A percentile compares a stretch with the other conserved stretches of the same genome.
Evolutionary conservation across 2,888 invertebrate species (phyloP).

Genomic region (Fabriciana adippe): DNA sequence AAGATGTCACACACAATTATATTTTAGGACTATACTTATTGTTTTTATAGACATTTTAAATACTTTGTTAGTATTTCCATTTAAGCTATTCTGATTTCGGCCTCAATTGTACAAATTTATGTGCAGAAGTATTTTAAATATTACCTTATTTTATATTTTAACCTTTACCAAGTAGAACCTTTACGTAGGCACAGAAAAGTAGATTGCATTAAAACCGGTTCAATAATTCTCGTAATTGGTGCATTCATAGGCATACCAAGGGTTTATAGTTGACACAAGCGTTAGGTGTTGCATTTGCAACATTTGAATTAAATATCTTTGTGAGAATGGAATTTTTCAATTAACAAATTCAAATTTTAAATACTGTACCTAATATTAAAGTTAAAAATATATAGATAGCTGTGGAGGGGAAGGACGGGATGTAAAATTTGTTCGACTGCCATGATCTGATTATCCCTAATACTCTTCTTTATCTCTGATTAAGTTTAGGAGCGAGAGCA

Average conservation of each 20-base stretch:
- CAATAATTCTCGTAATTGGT: conserved; percentile 39
- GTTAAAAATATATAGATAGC: too few species aligned
- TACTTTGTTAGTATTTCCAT: too few species aligned
- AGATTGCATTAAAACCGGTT: conserved; percentile 42
- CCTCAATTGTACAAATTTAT: conserved; percentile 5
- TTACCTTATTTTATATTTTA: conserved; percentile 35
- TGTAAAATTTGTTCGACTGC: too few species aligned
- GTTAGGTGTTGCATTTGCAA: conserved; percentile 3
- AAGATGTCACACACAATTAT: too few species aligned
- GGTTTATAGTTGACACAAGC: conserved; percentile 23
- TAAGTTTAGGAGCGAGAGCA: too few species aligned
- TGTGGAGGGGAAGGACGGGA: too few species aligned
- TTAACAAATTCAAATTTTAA: not conserved
- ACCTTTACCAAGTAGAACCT: conserved; percentile 40
- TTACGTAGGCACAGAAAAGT: conserved; percentile 39
- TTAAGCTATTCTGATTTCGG: not conserved
- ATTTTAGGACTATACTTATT: not conserved
- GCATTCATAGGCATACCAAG: conserved; percentile 35
- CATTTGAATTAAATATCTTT: conserved; percentile 19
- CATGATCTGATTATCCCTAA: too few species aligned
- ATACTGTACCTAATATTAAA: too few species aligned
- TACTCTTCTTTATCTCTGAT: too few species aligned
- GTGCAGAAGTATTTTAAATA: conserved; percentile 24
- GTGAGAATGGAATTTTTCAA: not conserved
- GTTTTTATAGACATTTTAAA: not conserved